Evolutionary conservation across 2,113 vertebrate species (phyloP).

Genomic region (Hemibagrus wyckioides): DNA sequence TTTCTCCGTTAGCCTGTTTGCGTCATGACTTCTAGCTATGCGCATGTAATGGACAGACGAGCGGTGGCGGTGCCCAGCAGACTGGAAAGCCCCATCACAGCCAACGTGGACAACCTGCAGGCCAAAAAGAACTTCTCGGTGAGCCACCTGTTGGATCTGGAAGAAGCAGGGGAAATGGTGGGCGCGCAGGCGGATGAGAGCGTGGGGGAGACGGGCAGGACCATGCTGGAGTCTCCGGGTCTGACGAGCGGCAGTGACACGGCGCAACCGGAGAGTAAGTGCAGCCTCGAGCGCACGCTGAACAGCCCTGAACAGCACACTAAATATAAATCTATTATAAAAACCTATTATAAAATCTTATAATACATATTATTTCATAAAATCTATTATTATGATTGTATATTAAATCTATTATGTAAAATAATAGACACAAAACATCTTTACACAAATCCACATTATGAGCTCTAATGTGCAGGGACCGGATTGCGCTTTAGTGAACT

Average conservation of each 20-base stretch:
- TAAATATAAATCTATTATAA: too few relatives aligned
- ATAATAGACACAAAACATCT: not conserved
- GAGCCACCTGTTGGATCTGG: conserved; percentile 98
- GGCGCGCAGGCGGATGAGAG: conserved; percentile 87
- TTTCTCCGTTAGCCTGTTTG: conserved; percentile 52
- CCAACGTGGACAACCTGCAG: conserved; percentile 91
- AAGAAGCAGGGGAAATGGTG: conserved; percentile 93
- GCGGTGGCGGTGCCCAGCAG: conserved; percentile 82
- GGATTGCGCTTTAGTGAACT: not conserved
- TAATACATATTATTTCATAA: too few relatives aligned
- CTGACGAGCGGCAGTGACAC: conserved; percentile 97
- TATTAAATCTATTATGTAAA: not conserved
- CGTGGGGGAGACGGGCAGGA: conserved; percentile 86
- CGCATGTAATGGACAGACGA: conserved; percentile 92
- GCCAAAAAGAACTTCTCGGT: conserved; percentile 99
- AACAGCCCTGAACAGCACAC: too few relatives aligned
- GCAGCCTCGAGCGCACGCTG: conserved; percentile 22
- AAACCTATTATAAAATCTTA: too few relatives aligned
- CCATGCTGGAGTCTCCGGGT: conserved; percentile 93
- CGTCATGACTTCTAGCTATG: conserved; percentile 96
- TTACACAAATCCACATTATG: not conserved
- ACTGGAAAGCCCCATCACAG: conserved; percentile 86
- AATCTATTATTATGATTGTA: too few relatives aligned
- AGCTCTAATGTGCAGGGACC: not conserved
- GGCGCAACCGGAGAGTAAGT: conserved; percentile 97